phyloP scores from a whole-genome alignment of 1,140 invertebrate species.

The Musca vetustissima region DNA sequence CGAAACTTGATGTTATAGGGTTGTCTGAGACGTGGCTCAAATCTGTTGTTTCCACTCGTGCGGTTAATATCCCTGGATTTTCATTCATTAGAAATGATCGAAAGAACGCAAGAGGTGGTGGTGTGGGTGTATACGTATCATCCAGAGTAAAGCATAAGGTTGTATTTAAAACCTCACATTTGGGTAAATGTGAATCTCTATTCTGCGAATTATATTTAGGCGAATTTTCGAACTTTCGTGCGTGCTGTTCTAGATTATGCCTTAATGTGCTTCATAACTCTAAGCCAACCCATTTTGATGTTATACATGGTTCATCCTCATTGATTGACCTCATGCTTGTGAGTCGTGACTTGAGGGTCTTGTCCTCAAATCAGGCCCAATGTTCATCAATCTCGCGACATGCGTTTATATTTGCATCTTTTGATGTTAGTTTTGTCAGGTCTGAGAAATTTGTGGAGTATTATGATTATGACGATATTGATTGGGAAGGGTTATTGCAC shows the following conservation, averaged over 20 bases:
- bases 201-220: not conserved
- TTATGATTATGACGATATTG: not conserved
- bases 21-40: not conserved
- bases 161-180: not conserved
- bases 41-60: not conserved
- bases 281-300: not conserved
- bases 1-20: not conserved
- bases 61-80: not conserved
- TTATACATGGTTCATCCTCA: not conserved
- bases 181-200: not conserved
- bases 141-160: not conserved
- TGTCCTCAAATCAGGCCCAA: not conserved
- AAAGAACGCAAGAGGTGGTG: not conserved
- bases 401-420: not conserved
- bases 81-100: not conserved
- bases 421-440: not conserved
- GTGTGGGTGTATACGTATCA: not conserved
- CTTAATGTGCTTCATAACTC: not conserved
- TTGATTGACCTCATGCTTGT: not conserved
- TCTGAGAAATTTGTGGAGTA: no score
- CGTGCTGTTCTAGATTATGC: not conserved
- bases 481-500: not conserved
- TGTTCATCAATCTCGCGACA: not conserved
- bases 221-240: not conserved
- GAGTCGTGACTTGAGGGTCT: not conserved